phyloP scores from a whole-genome alignment of 2,888 invertebrate species.

The Ochropleura plecta region DNA sequence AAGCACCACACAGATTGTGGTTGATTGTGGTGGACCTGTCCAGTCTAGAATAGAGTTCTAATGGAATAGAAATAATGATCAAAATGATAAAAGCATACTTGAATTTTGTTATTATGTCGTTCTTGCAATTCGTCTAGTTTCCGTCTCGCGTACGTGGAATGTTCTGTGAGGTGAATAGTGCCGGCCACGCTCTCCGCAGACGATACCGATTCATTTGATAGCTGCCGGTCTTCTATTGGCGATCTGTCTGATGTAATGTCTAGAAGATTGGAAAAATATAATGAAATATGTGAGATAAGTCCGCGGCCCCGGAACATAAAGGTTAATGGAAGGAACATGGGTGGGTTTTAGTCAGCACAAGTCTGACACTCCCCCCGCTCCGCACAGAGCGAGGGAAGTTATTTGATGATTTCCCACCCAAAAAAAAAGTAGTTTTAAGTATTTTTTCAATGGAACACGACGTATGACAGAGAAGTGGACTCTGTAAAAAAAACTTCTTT shows the following conservation, averaged over 20 bases:
- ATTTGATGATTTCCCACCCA: no score
- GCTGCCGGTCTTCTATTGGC: constrained; percentile 90
- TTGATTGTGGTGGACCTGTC: no score
- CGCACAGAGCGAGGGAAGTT: no score
- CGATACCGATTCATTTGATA: constrained; percentile 89
- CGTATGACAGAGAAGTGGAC: no score
- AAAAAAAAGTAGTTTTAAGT: not conserved
- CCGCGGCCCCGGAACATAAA: no score
- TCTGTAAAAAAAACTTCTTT: not conserved
- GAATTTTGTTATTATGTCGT: constrained; percentile 95
- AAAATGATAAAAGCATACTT: constrained; percentile 80
- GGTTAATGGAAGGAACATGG: no score
- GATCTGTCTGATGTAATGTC: constrained; percentile 86
- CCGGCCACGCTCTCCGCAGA: constrained; percentile 87
- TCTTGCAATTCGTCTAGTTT: constrained; percentile 96
- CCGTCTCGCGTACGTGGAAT: constrained; percentile 95
- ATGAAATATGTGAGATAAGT: not conserved
- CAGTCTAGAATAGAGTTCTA: not conserved
- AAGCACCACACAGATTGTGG: no score
- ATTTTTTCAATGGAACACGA: not conserved
- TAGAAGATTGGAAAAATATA: constrained; percentile 57
- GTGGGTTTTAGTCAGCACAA: no score
- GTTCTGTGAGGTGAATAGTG: constrained; percentile 93
- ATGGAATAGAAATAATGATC: not conserved
- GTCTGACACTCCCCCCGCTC: no score